These are phyloP conservation scores for Zaprionus inermis DNA, from an alignment of 1,140 invertebrate genomes.

Conservation along the genomic window DNA sequence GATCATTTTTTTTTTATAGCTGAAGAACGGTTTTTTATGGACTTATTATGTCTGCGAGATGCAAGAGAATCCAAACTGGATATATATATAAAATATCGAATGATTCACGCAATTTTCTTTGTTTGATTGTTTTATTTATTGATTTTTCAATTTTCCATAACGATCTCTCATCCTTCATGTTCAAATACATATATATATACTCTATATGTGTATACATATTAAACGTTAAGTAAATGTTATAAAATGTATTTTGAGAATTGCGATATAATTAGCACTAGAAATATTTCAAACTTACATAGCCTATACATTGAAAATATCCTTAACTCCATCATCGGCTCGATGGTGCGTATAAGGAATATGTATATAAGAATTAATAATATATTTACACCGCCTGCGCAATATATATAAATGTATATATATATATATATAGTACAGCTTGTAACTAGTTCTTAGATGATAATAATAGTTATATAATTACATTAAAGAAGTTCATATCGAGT, in stretches of 20 bases:
- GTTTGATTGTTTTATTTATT: conserved; percentile 75
- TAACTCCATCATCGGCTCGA: conserved; percentile 1
- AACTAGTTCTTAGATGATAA: conserved; percentile 22
- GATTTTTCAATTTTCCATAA: conserved; percentile 72
- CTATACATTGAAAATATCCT: conserved; percentile 37
- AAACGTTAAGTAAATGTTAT: conserved; percentile 81
- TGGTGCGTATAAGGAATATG: conserved; percentile 25
- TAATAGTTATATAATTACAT: conserved; percentile 15
- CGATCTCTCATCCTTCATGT: conserved; percentile 58
- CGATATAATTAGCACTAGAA: conserved; percentile 73
- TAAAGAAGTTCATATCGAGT: conserved; percentile 34
- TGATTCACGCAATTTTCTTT: neutral
- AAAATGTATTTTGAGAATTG: conserved; percentile 75
- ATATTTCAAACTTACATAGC: conserved; percentile 60
- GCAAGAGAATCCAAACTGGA: neutral
- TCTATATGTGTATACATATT: conserved; percentile 52
- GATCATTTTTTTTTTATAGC: neutral
- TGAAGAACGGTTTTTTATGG: neutral
- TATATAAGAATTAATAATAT: conserved; percentile 11
- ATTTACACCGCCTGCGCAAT: conserved; percentile 40
- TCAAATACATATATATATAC: conserved; percentile 40
- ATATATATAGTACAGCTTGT: conserved; percentile 25
- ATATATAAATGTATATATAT: neutral
- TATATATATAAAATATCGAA: neutral
- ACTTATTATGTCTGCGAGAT: neutral